phyloP scores from a whole-genome alignment of 2,888 invertebrate genomes.

The Sminthurides aquaticus region DNA sequence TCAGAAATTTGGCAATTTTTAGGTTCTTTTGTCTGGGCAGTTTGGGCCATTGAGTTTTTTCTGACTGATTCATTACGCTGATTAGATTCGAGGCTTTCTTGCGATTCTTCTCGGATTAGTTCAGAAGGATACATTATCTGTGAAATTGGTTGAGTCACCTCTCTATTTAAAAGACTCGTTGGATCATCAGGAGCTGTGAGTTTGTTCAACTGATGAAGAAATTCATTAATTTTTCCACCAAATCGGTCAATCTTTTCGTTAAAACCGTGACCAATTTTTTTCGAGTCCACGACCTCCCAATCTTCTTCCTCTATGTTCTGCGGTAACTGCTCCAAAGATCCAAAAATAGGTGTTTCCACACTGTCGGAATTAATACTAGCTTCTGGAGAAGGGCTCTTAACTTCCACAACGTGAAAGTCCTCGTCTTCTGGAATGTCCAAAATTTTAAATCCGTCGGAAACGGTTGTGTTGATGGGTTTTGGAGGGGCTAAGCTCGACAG shows the following conservation, averaged over 20 bases:
- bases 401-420: conserved; percentile 12
- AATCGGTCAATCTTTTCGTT: conserved; percentile 22
- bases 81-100: background rate
- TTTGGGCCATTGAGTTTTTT: background rate
- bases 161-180: conserved; percentile 8
- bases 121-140: conserved; percentile 1
- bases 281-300: background rate
- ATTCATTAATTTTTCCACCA: conserved; percentile 24
- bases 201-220: conserved; percentile 21
- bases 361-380: conserved; percentile 20
- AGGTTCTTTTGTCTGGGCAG: no score
- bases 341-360: conserved; percentile 19
- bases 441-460: conserved; percentile 20
- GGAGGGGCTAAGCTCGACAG: conserved; percentile 20
- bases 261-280: conserved; percentile 3
- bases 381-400: conserved; percentile 18
- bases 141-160: conserved; percentile 4
- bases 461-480: conserved; percentile 14
- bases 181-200: conserved; percentile 11
- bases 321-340: conserved; percentile 21
- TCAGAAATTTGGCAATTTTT: no score
- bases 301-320: background rate
- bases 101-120: background rate
- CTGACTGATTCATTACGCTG: background rate
- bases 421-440: conserved; percentile 16